Evolutionary conservation across 2,888 invertebrate species (phyloP).

Genomic region (Eupithecia insigniata): DNA sequence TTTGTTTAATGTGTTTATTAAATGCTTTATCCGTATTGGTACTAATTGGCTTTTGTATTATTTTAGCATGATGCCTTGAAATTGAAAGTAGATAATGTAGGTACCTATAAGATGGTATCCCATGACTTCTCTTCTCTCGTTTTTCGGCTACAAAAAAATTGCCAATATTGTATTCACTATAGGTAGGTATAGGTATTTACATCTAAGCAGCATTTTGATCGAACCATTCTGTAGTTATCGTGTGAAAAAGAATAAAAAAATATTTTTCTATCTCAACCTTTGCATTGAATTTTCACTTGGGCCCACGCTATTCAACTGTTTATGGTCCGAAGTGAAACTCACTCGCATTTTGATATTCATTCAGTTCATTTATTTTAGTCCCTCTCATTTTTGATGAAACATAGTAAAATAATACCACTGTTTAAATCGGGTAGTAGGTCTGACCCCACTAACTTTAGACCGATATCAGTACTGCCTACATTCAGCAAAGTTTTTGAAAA

Average conservation of each 20-base stretch:
- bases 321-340: too few species aligned
- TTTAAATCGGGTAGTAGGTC: too few species aligned
- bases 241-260: not conserved
- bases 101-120: not conserved
- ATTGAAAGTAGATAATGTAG: not conserved
- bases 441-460: too few species aligned
- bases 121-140: not conserved
- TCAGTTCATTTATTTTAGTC: not conserved
- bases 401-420: too few species aligned
- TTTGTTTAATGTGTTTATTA: constrained; percentile 48
- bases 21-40: constrained; percentile 46
- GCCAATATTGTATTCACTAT: not conserved
- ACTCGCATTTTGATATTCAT: too few species aligned
- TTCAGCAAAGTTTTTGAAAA: too few species aligned
- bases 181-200: not conserved
- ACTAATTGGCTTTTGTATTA: constrained; percentile 49
- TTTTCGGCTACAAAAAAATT: too few species aligned
- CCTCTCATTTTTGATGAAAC: too few species aligned
- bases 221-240: not conserved
- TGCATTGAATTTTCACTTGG: too few species aligned
- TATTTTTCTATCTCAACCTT: not conserved
- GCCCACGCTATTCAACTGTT: too few species aligned
- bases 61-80: constrained; percentile 31
- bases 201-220: not conserved
- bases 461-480: too few species aligned